These are phyloP conservation scores for Dolichopus griseipennis DNA, from an alignment of 2,888 invertebrate species.

Conservation along the genomic window DNA sequence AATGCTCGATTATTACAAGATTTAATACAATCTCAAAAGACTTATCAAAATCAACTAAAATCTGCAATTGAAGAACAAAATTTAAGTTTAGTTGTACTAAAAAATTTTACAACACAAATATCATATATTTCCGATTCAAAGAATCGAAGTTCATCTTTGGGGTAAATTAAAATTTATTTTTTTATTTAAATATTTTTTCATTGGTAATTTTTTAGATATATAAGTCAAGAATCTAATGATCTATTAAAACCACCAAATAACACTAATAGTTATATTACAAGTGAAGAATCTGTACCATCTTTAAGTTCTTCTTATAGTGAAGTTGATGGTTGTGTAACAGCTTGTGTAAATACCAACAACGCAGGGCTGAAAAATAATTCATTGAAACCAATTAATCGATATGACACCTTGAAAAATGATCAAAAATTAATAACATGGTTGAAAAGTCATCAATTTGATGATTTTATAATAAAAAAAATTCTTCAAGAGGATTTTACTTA, in stretches of 20 bases:
- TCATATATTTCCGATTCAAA: slow-evolving; percentile 19
- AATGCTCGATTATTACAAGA: slow-evolving; percentile 61
- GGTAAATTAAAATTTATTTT: slow-evolving; percentile 18
- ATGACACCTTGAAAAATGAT: neutral
- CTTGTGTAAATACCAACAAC: neutral
- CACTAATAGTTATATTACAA: neutral
- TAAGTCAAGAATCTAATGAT: neutral
- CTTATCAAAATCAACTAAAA: slow-evolving; percentile 61
- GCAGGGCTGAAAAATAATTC: neutral
- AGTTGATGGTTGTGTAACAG: neutral
- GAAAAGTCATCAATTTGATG: slow-evolving; percentile 57
- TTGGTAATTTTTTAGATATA: neutral
- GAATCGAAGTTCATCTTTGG: slow-evolving; percentile 25
- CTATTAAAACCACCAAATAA: neutral
- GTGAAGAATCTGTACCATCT: neutral
- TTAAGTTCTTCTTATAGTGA: neutral
- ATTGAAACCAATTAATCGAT: neutral
- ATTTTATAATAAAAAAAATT: slow-evolving; percentile 57
- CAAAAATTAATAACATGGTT: slow-evolving; percentile 51
- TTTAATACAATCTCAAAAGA: slow-evolving; percentile 64
- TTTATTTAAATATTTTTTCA: neutral
- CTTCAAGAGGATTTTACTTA: slow-evolving; percentile 67
- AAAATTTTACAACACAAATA: slow-evolving; percentile 40
- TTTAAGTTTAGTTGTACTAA: slow-evolving; percentile 52
- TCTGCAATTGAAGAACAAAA: slow-evolving; percentile 62